Conservation (phyloP, 1,140 invertebrate species). For the Cephus cinctus region DNA sequence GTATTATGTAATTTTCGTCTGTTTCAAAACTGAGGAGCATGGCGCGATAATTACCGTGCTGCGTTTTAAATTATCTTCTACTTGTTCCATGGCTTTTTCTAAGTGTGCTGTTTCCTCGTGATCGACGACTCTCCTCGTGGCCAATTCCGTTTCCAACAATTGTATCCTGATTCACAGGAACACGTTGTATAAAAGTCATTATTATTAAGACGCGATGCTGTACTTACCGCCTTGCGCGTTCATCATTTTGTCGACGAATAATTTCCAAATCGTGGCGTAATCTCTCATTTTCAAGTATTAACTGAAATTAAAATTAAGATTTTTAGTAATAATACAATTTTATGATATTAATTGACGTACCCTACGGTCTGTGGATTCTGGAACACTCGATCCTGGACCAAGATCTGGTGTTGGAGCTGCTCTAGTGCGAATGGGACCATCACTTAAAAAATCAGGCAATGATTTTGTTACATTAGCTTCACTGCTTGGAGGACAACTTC, state of each 20-base stretch:
- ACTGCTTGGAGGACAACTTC: constrained; percentile 17
- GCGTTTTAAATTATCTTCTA: constrained; percentile 60
- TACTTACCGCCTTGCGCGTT: constrained; percentile 55
- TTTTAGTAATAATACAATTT: constrained; percentile 4
- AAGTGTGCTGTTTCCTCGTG: constrained; percentile 56
- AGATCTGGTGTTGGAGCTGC: constrained; percentile 53
- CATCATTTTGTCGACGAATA: constrained; percentile 53
- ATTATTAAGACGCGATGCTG: constrained; percentile 13
- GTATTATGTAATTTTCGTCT: constrained; percentile 4
- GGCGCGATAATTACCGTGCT: constrained; percentile 54
- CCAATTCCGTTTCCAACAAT: constrained; percentile 59
- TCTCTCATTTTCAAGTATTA: constrained; percentile 60
- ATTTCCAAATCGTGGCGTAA: constrained; percentile 59
- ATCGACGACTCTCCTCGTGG: constrained; percentile 52
- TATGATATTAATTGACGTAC: constrained; percentile 18
- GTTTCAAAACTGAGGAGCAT: background rate
- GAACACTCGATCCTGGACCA: constrained; percentile 34
- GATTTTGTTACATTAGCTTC: constrained; percentile 59
- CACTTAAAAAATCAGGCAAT: constrained; percentile 72
- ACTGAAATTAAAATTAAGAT: constrained; percentile 31
- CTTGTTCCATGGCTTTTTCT: constrained; percentile 60
- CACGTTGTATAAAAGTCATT: constrained; percentile 20
- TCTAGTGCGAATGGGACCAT: constrained; percentile 64
- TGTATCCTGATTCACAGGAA: constrained; percentile 38
- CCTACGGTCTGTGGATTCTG: constrained; percentile 43